Evolutionary conservation across 2,888 invertebrate species (phyloP).

Genomic region (Papilio protenor): DNA sequence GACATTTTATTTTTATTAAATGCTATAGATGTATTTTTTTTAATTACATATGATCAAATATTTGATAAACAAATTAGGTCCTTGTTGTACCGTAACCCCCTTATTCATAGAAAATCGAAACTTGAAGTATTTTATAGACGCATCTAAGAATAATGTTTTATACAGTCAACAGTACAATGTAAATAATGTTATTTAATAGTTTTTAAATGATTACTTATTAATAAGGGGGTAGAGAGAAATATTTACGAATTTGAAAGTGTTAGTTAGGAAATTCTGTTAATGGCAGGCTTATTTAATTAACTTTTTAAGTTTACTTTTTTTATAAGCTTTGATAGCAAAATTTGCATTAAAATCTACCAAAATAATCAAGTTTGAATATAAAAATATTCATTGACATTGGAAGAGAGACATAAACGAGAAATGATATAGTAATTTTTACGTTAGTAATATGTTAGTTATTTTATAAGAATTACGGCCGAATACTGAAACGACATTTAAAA

Average conservation of each 20-base stretch:
- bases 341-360: background rate
- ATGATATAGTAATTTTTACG: conserved; percentile 10
- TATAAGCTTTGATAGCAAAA: conserved; percentile 24
- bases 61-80: background rate
- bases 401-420: background rate
- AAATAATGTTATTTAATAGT: conserved; percentile 67
- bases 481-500: too few species aligned
- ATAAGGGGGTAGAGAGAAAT: conserved; percentile 58
- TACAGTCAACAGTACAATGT: conserved; percentile 70
- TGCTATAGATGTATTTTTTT: background rate
- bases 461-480: background rate
- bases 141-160: conserved; percentile 46
- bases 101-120: conserved; percentile 39
- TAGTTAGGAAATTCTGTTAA: conserved; percentile 43
- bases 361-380: background rate
- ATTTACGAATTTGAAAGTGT: conserved; percentile 43
- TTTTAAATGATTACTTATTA: conserved; percentile 58
- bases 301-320: conserved; percentile 22
- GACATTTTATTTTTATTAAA: background rate
- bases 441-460: conserved; percentile 27
- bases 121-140: conserved; percentile 39
- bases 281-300: conserved; percentile 29
- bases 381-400: conserved; percentile 5
- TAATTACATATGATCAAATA: background rate
- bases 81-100: conserved; percentile 27